Evolutionary conservation across 2,113 vertebrate genomes (phyloP).

Genomic region (Xiphias gladius): DNA sequence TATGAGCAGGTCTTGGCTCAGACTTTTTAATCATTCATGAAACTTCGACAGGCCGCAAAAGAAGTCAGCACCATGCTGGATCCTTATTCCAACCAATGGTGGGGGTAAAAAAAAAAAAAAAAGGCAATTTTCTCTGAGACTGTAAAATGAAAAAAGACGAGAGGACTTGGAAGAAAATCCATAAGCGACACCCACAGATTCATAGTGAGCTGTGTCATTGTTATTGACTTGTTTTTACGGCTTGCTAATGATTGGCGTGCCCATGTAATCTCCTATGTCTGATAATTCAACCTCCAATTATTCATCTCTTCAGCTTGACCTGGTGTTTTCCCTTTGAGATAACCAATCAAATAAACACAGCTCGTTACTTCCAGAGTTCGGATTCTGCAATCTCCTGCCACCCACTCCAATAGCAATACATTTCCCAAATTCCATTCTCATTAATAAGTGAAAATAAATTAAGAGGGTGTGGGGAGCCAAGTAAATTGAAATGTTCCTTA

Average conservation of each 20-base stretch:
- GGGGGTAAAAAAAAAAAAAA: slow-evolving; percentile 19
- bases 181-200: slow-evolving; percentile 7
- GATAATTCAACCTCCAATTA: slow-evolving; percentile 58
- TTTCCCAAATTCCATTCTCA: slow-evolving; percentile 44
- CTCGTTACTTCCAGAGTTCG: slow-evolving; percentile 28
- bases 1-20: slow-evolving; percentile 83
- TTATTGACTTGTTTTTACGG: slow-evolving; percentile 20
- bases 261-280: slow-evolving; percentile 46
- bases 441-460: slow-evolving; percentile 69
- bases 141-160: slow-evolving; percentile 37
- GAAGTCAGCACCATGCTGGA: slow-evolving; percentile 78
- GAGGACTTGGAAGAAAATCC: slow-evolving; percentile 26
- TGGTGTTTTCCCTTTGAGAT: slow-evolving; percentile 41
- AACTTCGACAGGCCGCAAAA: slow-evolving; percentile 76
- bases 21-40: slow-evolving; percentile 86
- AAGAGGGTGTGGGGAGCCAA: not conserved
- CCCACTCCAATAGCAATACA: slow-evolving; percentile 14
- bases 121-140: slow-evolving; percentile 45
- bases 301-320: slow-evolving; percentile 66
- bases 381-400: slow-evolving; percentile 45
- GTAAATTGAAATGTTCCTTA: slow-evolving; percentile 69
- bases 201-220: slow-evolving; percentile 2
- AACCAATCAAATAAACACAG: slow-evolving; percentile 63
- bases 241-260: slow-evolving; percentile 26
- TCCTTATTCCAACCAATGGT: slow-evolving; percentile 61